A percentile compares a stretch with the other conserved stretches of the same genome.
These are phyloP conservation scores for Pterocles orientalis DNA, from an alignment of 2,113 vertebrate species.

Conservation along the genomic window DNA sequence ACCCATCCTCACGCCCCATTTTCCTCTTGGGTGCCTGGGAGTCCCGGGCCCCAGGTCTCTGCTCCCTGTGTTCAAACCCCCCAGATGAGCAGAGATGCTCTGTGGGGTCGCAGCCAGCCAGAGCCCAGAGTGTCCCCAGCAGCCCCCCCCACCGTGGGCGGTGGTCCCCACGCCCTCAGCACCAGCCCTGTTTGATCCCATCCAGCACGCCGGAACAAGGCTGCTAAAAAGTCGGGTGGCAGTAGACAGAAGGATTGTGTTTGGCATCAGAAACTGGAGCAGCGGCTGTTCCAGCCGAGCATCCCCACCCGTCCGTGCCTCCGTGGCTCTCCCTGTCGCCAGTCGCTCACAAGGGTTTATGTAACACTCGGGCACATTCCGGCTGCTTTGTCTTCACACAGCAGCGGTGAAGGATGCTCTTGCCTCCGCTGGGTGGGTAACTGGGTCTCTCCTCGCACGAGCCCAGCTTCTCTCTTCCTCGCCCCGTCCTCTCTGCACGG, in stretches of 20 bases:
- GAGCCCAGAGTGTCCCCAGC: accelerated
- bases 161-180: accelerated
- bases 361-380: not conserved
- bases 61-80: not conserved
- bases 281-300: not conserved
- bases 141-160: not conserved
- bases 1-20: not conserved
- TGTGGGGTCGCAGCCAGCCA: accelerated
- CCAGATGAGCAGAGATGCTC: not conserved
- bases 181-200: no score
- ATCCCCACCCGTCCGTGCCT: accelerated
- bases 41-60: not conserved
- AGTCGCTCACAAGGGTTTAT: not conserved
- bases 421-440: not conserved
- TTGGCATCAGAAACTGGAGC: not conserved
- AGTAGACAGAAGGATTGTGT: not conserved
- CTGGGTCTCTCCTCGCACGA: constrained; percentile 5
- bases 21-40: not conserved
- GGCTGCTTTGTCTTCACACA: not conserved
- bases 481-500: not conserved
- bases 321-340: not conserved
- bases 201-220: not conserved
- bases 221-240: not conserved
- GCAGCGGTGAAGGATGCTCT: not conserved
- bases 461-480: not conserved